Evolutionary conservation across 2,113 vertebrate species (phyloP), one percentile per base, ranked within the genome.

Genomic region (Ailurus styani): DNA sequence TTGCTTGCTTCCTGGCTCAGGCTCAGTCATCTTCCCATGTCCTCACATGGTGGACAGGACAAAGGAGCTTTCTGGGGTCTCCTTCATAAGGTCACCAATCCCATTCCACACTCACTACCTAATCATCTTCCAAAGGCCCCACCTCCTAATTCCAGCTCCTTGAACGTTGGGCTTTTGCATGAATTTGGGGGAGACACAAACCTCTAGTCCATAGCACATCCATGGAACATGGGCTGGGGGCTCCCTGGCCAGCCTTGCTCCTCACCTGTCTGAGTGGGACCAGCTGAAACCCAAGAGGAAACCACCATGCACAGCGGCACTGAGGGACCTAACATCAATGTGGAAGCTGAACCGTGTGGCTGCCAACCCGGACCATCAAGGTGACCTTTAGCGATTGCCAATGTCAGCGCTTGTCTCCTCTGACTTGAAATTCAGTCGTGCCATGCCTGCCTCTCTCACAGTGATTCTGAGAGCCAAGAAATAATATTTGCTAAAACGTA

Each of bases 401-500:
- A 10, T 14, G 3, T 72, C 4, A 21, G 29, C 0, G 1, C n/a
- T 42, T 10, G 10, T 31, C 14, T 14, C 6, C 10, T 45, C 42
- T 31, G 14, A n/a, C 87, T 84, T 27, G 31, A 25, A 70, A 7
- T 5, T 23, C 52, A n/a, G 7, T 23, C 14, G 40, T 15, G 7
- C 9, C 20, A 52, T 47, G n/a, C 27, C n/a, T 52, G 20, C 60
- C 25, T 64, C 55, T 86, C 20, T 50, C 20, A 7, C 10, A 9
- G 17, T 20, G 55, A 2, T 45, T 68, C 5, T 23, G 37, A 87
- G 60, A 57, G n/a, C 7, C 17, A 14, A 47, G 15, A 79, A 12
- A 45, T 34, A 1, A 29, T 6, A 37, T 2, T 12, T 3, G 50
- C 47, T 37, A 47, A 57, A 85, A 47, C 3, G 9, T 34, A 10